Evolutionary conservation across 2,797 vertebrate genomes (phyloP), one percentile per base, ranked within the genome.

Genomic region (Fringilla coelebs): DNA sequence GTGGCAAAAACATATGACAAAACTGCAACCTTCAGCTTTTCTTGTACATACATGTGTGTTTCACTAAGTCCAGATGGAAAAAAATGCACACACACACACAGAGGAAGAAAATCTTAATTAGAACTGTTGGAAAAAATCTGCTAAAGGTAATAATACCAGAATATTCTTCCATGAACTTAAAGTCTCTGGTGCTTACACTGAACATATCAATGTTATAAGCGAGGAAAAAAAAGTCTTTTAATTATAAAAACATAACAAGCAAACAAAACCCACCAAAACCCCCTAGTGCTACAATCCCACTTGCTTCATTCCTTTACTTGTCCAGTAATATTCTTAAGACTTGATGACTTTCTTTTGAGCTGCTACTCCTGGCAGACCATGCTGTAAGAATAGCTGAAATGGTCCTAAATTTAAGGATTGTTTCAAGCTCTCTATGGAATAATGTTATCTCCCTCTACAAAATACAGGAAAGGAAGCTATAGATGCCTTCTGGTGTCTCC

Each of bases 1-100:
- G 55, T 77, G 54, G 85, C 89, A 91, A 91, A 90, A 95, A 77
- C 58, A 90, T 46, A 61, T 77, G 67, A 92, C 60, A 96, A 79
- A 96, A 95, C 85, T 92, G 94, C 88, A 95, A 22, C 43, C 72
- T 94, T 94, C 95, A 94, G 89, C 88, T 96, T 95, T 95, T 94
- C 89, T 81, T 94, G 91, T 77, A 93, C 61, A 51, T 94, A 74
- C 79, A 86, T 8, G 70, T 70, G 89, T 66, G 54, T 65, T 84
- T 88, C 85, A 81, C 85, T 83, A 88, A 78, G 43, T 82, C 60
- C 92, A 93, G 77, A 92, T 76, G 81, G 86, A 85, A 95, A 94
- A 93, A 89, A 91, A 74, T 29, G 77, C 67, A 91, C 43, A 84
- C 48, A 70, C 16, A 71, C 21, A 63, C 34, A 73, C 4, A 55